Base-by-base conservation (phyloP, 2,797 vertebrate genomes). In the Sylvilagus floridanus region DNA sequence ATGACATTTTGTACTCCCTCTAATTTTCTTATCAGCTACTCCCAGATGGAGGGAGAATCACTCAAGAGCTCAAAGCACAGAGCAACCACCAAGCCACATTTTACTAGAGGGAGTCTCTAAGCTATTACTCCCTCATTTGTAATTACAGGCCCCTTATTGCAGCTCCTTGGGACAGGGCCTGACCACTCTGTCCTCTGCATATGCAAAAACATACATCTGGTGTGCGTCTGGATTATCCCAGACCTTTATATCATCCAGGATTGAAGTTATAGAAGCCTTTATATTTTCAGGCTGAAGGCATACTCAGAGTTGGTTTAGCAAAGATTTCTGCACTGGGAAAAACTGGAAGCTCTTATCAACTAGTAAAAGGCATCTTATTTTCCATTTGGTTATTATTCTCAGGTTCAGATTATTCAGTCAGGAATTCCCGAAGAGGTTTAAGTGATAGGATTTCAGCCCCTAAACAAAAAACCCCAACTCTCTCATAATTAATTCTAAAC, bases 401-500 rank as follows among this genome's bases (percentile, higher is more conserved):
- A 57, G 16, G 24, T 52, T 19, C 24, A 37, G 32, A 77, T 93
- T 66, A 21, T 54, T 66, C 68, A 52, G 30, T 57, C 69, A 57
- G 71, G 47, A 77, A 72, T 83, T 26, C 30, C 47, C 71, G 66
- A 73, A 78, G 47, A 79, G 32, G 52, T 37, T 7, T 81, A 7
- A 62, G 37, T 62, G n/a, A 21, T 81, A 75, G 62, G 66, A 37
- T 57, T 77, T 87, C 42, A 86, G 52, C 12, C 28, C 19, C 63
- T 69, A 32, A 93, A 42, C 50, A 16, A 62, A 82, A 75, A 35
- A 4, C 4, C 32, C 54, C 60, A 28, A 37, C 77, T 14, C 24
- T 86, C n/a, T 63, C 16, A 47, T 76, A 81, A 78, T 60, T 79
- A 85, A 69, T 90, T 52, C 21, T 85, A 28, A 93, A 76, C 12